Conservation (phyloP, 2,797 vertebrate species). For the Alca torda region DNA sequence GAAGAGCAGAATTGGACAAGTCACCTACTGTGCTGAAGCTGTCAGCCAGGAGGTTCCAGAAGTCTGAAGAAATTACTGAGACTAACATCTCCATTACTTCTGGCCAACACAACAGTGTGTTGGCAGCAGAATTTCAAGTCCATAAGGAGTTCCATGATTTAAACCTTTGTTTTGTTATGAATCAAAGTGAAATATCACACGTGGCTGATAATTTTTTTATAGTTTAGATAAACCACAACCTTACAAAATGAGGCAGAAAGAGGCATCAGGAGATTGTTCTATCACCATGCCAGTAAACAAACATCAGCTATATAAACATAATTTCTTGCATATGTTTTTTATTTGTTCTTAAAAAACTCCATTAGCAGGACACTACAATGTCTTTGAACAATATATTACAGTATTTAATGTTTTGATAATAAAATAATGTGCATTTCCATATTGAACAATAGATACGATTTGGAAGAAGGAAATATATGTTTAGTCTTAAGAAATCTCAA, state of each 20-base stretch:
- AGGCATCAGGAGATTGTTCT: background rate
- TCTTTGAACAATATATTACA: background rate
- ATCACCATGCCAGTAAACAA: background rate
- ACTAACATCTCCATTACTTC: background rate
- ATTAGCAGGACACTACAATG: background rate
- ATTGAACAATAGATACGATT: background rate
- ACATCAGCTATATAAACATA: background rate
- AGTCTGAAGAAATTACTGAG: background rate
- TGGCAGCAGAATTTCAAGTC: background rate
- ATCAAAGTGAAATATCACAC: background rate
- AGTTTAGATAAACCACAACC: background rate
- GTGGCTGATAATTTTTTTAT: background rate
- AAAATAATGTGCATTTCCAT: background rate
- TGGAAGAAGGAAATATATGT: background rate
- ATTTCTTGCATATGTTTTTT: background rate
- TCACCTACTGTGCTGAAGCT: background rate
- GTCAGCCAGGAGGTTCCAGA: background rate
- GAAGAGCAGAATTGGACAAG: background rate
- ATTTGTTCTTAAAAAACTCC: background rate
- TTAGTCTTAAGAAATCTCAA: background rate
- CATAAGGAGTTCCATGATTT: background rate
- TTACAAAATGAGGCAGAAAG: background rate
- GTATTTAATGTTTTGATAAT: background rate
- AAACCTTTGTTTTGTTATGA: background rate
- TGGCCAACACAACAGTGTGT: background rate